Evolutionary conservation across 2,113 vertebrate species (phyloP).

Genomic region (Passer montanus): DNA sequence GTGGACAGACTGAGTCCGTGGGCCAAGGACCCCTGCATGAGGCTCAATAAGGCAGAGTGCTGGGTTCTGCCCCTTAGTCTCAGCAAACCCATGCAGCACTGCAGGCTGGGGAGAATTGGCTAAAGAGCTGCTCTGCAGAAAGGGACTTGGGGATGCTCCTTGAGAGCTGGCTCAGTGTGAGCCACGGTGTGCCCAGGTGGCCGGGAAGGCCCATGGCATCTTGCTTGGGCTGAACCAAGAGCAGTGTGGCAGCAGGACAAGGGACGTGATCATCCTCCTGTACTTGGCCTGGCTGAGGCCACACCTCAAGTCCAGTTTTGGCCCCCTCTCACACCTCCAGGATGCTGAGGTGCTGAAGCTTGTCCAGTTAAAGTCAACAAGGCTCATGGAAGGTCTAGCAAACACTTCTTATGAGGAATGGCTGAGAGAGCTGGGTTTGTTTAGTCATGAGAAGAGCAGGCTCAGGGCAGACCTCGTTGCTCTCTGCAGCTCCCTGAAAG

Average conservation of each 20-base stretch:
- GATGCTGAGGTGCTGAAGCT: not conserved
- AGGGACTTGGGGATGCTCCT: fast-evolving
- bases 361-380: not conserved
- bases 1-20: too few relatives aligned
- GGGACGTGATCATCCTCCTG: too few relatives aligned
- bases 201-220: not conserved
- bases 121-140: not conserved
- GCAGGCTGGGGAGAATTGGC: not conserved
- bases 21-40: too few relatives aligned
- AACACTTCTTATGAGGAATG: not conserved
- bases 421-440: not conserved
- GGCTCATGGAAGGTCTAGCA: too few relatives aligned
- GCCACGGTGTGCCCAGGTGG: not conserved
- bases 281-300: not conserved
- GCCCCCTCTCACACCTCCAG: not conserved
- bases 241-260: not conserved
- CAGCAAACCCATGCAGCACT: not conserved
- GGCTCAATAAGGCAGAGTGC: not conserved
- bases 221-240: not conserved
- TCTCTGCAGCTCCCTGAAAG: not conserved
- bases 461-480: fast-evolving
- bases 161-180: not conserved
- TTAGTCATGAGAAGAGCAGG: fast-evolving
- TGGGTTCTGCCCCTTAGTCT: not conserved
- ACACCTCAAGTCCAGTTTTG: not conserved